Base-by-base conservation (phyloP, 2,888 invertebrate genomes). In the Falcaria lacertinaria region DNA sequence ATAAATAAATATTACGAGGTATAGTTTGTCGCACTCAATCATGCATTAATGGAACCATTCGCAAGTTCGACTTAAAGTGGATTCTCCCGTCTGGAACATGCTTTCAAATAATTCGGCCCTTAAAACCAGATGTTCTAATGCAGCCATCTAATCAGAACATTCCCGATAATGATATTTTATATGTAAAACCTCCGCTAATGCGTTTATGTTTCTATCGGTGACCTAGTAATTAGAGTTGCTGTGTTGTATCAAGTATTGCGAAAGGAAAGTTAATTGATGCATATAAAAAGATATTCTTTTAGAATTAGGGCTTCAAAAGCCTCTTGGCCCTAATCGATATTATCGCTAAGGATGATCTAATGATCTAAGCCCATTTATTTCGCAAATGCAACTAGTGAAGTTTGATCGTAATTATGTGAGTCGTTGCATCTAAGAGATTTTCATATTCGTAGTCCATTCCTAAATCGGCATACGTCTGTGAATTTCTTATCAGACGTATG, bases 111-210 rank as follows among this genome's bases (percentile, higher is more conserved):
- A n/a, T 13, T 7, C 19, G 22, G 14, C 14, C 22, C 37, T 37
- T 25, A 22, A 6, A 37, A 16, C 37, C 37, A 37, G 37, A 37
- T 22, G 37, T 37, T 15, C 15, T 37, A 22, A 15, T 22, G 37
- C 22, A 22, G 15, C 22, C 14, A 14, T 22, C 8, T 13, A 22
- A 37, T 19, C 35, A 16, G 14, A 22, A 25, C 14, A 8, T 22
- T 22, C 13, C 13, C 13, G 35, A 36, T 19, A 25, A 37, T 22
- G 8, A 22, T 13, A 35, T 35, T 35, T 17, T 37, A 22, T 22
- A 19, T 13, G 7, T 8, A 22, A 22, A 22, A 11, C 37, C 25
- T 15, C 15, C 8, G 15, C 8, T 37, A 37, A 37, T 25, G 37
- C 22, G 37, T 19, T n/a, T 19, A 19, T 2, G 19, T 6, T 4